phyloP scores from a whole-genome alignment of 2,888 invertebrate species.

The Idaea biselata region DNA sequence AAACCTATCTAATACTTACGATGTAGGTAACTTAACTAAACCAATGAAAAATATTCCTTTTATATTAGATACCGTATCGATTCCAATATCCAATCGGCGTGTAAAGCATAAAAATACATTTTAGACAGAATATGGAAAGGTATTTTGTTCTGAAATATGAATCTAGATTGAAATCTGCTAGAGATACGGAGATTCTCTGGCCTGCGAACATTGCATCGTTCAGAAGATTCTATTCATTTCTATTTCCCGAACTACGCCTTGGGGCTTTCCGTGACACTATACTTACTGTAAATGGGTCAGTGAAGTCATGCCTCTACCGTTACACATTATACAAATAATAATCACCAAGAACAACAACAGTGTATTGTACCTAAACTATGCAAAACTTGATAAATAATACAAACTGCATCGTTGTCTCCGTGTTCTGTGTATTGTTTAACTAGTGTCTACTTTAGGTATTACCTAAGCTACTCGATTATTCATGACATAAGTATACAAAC shows the following conservation, averaged over 20 bases:
- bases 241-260: conserved; percentile 48
- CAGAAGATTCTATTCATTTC: conserved; percentile 49
- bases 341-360: conserved; percentile 17
- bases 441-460: conserved; percentile 15
- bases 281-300: conserved; percentile 44
- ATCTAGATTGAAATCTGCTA: conserved; percentile 35
- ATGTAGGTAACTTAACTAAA: not conserved
- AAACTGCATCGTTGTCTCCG: conserved; percentile 17
- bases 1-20: not conserved
- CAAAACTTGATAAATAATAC: conserved; percentile 23
- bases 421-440: conserved; percentile 23
- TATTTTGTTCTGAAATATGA: conserved; percentile 25
- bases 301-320: conserved; percentile 8
- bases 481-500: not conserved
- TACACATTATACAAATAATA: conserved; percentile 8
- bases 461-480: not conserved
- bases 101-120: conserved; percentile 16
- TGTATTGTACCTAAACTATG: conserved; percentile 21
- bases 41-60: conserved; percentile 12
- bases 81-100: conserved; percentile 6
- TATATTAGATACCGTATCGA: conserved; percentile 16
- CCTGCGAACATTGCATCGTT: conserved; percentile 20
- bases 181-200: conserved; percentile 21
- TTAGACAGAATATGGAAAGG: conserved; percentile 20
- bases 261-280: conserved; percentile 30